These are phyloP conservation scores for Scaptomyza parva DNA, from an alignment of 2,888 invertebrate genomes.

Conservation along the genomic window DNA sequence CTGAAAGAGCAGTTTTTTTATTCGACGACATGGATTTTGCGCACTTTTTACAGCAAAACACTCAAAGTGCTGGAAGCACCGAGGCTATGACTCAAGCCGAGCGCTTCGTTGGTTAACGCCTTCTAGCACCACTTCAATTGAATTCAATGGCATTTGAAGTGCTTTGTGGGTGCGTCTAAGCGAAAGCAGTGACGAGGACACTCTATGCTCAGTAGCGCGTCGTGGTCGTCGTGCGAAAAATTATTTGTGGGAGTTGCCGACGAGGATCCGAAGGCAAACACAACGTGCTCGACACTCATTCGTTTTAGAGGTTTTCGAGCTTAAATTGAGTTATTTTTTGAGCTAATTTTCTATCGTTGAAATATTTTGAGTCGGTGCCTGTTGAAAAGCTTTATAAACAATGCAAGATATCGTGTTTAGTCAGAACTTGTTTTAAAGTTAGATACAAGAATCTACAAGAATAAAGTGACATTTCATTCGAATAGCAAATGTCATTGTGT, in stretches of 20 bases:
- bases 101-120: constrained; percentile 75
- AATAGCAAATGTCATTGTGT: neutral
- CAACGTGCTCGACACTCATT: constrained; percentile 37
- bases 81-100: constrained; percentile 56
- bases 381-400: constrained; percentile 48
- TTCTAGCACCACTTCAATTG: constrained; percentile 71
- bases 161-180: constrained; percentile 77
- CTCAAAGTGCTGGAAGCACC: constrained; percentile 49
- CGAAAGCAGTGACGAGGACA: constrained; percentile 39
- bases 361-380: constrained; percentile 36
- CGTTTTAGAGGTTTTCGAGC: constrained; percentile 46
- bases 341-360: constrained; percentile 42
- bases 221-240: constrained; percentile 39
- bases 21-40: constrained; percentile 78
- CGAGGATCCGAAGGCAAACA: constrained; percentile 39
- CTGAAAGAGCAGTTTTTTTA: constrained; percentile 66
- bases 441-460: neutral
- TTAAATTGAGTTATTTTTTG: constrained; percentile 73
- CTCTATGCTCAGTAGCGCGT: constrained; percentile 23
- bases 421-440: neutral
- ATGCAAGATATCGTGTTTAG: neutral
- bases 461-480: neutral
- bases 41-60: constrained; percentile 73
- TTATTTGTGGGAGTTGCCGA: constrained; percentile 67
- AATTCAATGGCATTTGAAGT: constrained; percentile 64